These are phyloP conservation scores for Nomada goodeniana DNA, from an alignment of 2,888 invertebrate species.

Conservation along the genomic window DNA sequence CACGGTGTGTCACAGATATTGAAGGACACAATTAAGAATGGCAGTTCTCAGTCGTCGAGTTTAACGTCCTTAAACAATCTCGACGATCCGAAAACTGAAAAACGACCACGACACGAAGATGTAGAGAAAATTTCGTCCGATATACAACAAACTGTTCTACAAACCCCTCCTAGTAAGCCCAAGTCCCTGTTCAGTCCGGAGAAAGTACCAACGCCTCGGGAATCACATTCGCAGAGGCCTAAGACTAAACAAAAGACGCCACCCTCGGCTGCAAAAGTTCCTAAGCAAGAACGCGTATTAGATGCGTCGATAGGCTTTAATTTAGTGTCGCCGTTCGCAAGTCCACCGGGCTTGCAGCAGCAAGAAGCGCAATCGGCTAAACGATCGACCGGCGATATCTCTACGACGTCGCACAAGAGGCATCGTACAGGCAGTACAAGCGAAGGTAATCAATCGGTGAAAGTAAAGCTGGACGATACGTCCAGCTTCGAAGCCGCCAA, in stretches of 20 bases:
- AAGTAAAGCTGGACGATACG: conserved; percentile 63
- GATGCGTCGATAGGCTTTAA: conserved; percentile 71
- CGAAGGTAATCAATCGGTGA: conserved; percentile 56
- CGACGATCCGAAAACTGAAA: conserved; percentile 81
- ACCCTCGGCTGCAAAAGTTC: conserved; percentile 80
- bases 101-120: conserved; percentile 76
- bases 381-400: conserved; percentile 52
- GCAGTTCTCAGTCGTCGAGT: conserved; percentile 68
- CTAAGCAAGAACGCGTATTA: conserved; percentile 70
- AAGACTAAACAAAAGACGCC: conserved; percentile 86
- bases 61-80: conserved; percentile 67
- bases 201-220: conserved; percentile 85
- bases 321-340: conserved; percentile 66
- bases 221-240: conserved; percentile 80
- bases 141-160: conserved; percentile 61
- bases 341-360: conserved; percentile 61
- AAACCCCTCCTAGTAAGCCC: conserved; percentile 74
- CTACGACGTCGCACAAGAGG: conserved; percentile 71
- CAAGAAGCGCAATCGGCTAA: conserved; percentile 50
- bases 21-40: conserved; percentile 73
- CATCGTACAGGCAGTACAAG: conserved; percentile 69
- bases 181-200: conserved; percentile 89
- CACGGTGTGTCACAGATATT: conserved; percentile 73
- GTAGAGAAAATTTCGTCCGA: conserved; percentile 59
- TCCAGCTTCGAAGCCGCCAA: conserved; percentile 74